phyloP scores from a whole-genome alignment of 2,888 invertebrate genomes.

The Argyra leucocephala region DNA sequence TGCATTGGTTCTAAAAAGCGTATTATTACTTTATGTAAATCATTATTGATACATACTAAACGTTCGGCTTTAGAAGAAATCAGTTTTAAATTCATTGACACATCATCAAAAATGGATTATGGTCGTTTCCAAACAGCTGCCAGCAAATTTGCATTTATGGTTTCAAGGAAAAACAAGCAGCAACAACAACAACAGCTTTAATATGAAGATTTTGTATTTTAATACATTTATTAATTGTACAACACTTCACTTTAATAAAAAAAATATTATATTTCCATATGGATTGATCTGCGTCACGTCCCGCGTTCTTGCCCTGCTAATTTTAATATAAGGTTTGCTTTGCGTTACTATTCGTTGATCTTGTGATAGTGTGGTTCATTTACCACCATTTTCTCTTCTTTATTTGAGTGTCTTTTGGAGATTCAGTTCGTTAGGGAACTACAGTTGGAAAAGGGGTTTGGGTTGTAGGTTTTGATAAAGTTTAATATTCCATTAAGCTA shows the following conservation, averaged over 20 bases:
- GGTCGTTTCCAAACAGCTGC: constrained; percentile 99
- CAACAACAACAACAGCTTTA: constrained; percentile 42
- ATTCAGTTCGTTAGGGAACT: no score
- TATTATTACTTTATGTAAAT: constrained; percentile 63
- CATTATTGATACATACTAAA: constrained; percentile 76
- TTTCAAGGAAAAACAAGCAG: constrained; percentile 70
- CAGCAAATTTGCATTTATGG: constrained; percentile 96
- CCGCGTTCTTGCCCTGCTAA: no score
- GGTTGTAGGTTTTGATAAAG: no score
- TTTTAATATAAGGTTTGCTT: no score
- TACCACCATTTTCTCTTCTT: no score
- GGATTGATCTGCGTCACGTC: no score
- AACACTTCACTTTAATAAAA: not conserved
- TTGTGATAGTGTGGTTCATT: no score
- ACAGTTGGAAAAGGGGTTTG: no score
- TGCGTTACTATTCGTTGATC: no score
- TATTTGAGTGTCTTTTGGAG: no score
- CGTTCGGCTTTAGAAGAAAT: constrained; percentile 94
- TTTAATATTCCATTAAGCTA: no score
- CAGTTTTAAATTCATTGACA: constrained; percentile 97
- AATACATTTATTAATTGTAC: not conserved
- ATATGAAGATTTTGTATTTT: not conserved
- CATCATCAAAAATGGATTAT: constrained; percentile 97
- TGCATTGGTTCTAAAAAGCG: constrained; percentile 89
- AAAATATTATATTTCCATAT: no score